Percentiles rank a stretch among this genome's conserved stretches.
Evolutionary conservation across 2,888 invertebrate species (phyloP).

Genomic region (Alcis repandata): DNA sequence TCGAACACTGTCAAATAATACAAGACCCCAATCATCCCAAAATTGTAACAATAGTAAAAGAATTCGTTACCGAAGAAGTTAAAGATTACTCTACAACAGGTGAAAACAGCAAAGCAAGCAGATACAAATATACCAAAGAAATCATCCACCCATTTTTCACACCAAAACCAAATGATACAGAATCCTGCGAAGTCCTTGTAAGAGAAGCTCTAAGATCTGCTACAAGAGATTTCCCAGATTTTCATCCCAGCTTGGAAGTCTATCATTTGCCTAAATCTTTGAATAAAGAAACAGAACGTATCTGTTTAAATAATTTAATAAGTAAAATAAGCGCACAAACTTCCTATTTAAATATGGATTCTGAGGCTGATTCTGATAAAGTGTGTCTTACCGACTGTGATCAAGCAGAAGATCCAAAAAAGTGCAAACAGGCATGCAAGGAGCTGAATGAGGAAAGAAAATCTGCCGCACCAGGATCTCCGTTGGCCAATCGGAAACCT

Average conservation of each 20-base stretch:
- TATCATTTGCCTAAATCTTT: conserved; percentile 20
- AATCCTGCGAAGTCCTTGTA: conserved; percentile 53
- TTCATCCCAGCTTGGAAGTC: conserved; percentile 47
- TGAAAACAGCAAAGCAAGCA: conserved; percentile 44
- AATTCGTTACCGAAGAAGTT: conserved; percentile 56
- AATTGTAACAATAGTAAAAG: conserved; percentile 54
- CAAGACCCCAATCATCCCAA: conserved; percentile 53
- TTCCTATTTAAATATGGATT: conserved; percentile 30
- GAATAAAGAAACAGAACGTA: conserved; percentile 24
- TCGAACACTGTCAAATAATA: conserved; percentile 55
- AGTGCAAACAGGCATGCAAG: conserved; percentile 16
- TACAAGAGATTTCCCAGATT: conserved; percentile 54
- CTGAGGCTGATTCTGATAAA: conserved; percentile 15
- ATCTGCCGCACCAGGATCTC: neutral
- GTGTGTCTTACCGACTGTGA: conserved; percentile 2
- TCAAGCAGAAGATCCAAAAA: conserved; percentile 13
- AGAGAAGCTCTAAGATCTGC: conserved; percentile 49
- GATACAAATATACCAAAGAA: conserved; percentile 62
- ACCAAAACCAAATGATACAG: conserved; percentile 48
- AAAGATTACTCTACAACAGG: conserved; percentile 40
- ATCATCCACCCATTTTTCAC: conserved; percentile 61
- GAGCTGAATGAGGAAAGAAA: conserved; percentile 14
- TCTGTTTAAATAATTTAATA: conserved; percentile 19
- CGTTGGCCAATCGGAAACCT: conserved; percentile 5
- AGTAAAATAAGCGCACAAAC: conserved; percentile 38